phyloP scores from a whole-genome alignment of 2,888 invertebrate species.

The Acronicta alni region DNA sequence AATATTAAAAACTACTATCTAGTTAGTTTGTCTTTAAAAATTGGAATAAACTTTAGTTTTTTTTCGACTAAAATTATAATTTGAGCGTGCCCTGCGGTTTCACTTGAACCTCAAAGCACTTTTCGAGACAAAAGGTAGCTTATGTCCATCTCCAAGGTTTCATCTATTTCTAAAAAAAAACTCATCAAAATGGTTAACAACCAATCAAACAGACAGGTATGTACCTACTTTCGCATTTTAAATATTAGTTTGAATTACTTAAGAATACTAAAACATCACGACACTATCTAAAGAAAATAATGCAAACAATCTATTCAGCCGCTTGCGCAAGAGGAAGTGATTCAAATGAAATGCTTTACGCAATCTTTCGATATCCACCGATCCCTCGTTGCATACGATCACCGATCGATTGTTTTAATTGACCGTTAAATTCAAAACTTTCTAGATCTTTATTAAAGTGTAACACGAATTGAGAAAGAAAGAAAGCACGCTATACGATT shows the following conservation, averaged over 20 bases:
- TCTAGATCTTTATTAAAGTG: constrained; percentile 51
- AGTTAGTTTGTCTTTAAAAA: not conserved
- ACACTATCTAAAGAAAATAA: not conserved
- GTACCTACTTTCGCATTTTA: too few relatives aligned
- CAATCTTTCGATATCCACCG: constrained; percentile 51
- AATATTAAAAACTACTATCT: constrained; percentile 14
- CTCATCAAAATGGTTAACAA: too few relatives aligned
- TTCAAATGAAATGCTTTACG: constrained; percentile 40
- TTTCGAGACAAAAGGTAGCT: too few relatives aligned
- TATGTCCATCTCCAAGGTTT: too few relatives aligned
- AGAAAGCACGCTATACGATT: not conserved
- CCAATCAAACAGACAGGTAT: too few relatives aligned
- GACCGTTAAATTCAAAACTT: constrained; percentile 51
- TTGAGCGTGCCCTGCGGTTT: too few relatives aligned
- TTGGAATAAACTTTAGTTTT: too few relatives aligned
- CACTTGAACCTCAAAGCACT: too few relatives aligned
- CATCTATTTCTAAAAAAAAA: too few relatives aligned
- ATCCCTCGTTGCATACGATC: constrained; percentile 54
- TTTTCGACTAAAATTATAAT: too few relatives aligned
- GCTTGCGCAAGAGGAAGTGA: constrained; percentile 44
- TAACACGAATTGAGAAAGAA: constrained; percentile 25
- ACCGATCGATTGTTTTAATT: constrained; percentile 52
- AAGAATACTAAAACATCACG: not conserved
- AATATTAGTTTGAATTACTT: too few relatives aligned
- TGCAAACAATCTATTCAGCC: not conserved